Conservation (phyloP, 2,797 vertebrate species). For the Trachops cirrhosus region DNA sequence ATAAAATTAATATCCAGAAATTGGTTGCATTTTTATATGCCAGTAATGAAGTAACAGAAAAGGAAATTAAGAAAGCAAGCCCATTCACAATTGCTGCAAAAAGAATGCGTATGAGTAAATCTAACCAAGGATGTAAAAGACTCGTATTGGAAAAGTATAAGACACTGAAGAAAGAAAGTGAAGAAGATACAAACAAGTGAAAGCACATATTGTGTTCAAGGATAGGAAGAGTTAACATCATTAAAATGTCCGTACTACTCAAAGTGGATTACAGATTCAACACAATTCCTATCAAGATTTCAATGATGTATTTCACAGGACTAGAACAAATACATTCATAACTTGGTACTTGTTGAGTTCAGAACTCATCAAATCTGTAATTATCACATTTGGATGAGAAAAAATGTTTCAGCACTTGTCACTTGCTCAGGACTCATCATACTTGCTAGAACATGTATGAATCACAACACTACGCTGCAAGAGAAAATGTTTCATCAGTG, state of each 20-base stretch:
- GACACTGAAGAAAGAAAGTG: neutral
- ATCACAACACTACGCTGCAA: neutral
- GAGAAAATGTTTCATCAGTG: neutral
- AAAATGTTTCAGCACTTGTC: neutral
- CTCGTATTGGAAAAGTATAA: neutral
- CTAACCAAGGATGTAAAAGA: neutral
- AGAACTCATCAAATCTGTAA: neutral
- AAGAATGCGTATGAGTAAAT: neutral
- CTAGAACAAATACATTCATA: neutral
- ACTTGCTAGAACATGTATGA: neutral
- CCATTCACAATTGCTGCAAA: neutral
- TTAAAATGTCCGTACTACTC: neutral
- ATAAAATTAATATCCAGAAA: neutral
- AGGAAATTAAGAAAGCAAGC: neutral
- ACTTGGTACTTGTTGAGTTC: neutral
- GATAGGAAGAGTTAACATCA: neutral
- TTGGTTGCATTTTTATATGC: neutral
- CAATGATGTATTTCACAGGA: neutral
- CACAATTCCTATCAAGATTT: neutral
- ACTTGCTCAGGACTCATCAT: neutral
- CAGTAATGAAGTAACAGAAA: neutral
- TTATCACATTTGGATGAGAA: neutral
- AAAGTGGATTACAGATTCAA: neutral
- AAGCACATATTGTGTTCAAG: neutral
- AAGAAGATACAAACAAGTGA: neutral